Evolutionary conservation across 2,113 vertebrate genomes (phyloP).

Genomic region (Lutjanus erythropterus): DNA sequence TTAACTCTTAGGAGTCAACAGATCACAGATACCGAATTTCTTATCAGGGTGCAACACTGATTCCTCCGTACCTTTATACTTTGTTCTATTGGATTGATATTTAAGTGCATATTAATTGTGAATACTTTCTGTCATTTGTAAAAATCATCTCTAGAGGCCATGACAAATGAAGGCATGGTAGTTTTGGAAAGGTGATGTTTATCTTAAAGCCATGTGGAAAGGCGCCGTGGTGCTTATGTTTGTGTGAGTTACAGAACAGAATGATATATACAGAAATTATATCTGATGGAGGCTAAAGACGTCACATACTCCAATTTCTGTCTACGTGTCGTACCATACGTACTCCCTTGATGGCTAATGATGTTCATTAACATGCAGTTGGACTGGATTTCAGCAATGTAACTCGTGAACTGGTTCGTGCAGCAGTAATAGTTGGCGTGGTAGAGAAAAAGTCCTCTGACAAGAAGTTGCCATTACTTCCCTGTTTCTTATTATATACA

Average conservation of each 20-base stretch:
- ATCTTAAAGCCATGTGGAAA: conserved; percentile 75
- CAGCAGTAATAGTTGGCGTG: background rate
- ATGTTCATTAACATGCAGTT: background rate
- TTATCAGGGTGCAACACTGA: too few relatives aligned
- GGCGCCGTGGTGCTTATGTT: conserved; percentile 15
- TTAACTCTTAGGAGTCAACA: too few relatives aligned
- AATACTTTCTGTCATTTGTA: background rate
- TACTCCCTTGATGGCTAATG: background rate
- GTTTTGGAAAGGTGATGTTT: conserved; percentile 6
- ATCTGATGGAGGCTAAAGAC: background rate
- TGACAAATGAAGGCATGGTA: background rate
- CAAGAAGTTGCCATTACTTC: background rate
- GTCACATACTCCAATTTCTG: background rate
- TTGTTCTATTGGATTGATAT: background rate
- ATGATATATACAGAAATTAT: background rate
- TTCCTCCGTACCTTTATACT: background rate
- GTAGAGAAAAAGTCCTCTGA: background rate
- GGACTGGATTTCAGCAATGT: background rate
- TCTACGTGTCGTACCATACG: background rate
- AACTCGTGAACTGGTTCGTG: background rate
- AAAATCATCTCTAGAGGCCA: background rate
- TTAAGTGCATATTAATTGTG: background rate
- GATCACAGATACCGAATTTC: too few relatives aligned
- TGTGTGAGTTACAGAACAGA: background rate
- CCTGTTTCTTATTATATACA: background rate